A percentile compares a stretch with the other conserved stretches of the same genome.
These are phyloP conservation scores for Rhopalosiphum nymphaeae DNA, from an alignment of 2,888 invertebrate species.

Conservation along the genomic window DNA sequence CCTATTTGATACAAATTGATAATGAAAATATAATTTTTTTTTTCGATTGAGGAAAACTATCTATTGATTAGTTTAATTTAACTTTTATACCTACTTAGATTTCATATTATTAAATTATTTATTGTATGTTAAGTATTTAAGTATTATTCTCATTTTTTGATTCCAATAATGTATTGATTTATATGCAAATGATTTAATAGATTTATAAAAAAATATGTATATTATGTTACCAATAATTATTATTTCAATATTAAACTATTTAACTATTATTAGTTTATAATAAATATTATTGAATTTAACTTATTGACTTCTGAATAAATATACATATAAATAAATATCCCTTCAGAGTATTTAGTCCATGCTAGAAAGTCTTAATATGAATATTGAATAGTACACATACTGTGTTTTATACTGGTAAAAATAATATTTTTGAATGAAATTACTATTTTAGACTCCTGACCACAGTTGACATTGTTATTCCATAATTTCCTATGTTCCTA, in stretches of 20 bases:
- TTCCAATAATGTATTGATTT: constrained; percentile 20
- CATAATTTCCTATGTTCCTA: no score
- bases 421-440: no score
- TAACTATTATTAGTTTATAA: not conserved
- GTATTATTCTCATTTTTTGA: constrained; percentile 19
- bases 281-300: constrained; percentile 1
- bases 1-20: constrained; percentile 71
- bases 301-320: not conserved
- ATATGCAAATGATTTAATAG: not conserved
- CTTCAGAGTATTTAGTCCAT: not conserved
- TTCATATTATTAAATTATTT: constrained; percentile 3
- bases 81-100: not conserved
- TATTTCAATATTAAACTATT: not conserved
- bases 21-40: not conserved
- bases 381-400: no score
- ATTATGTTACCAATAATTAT: constrained; percentile 31
- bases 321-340: not conserved
- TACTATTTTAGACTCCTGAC: no score
- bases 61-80: not conserved
- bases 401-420: no score
- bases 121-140: not conserved
- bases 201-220: not conserved
- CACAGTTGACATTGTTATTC: no score
- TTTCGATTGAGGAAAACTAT: not conserved
- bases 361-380: not conserved